Evolutionary conservation across 2,888 invertebrate species (phyloP).

Genomic region (Luffia ferchaultella): DNA sequence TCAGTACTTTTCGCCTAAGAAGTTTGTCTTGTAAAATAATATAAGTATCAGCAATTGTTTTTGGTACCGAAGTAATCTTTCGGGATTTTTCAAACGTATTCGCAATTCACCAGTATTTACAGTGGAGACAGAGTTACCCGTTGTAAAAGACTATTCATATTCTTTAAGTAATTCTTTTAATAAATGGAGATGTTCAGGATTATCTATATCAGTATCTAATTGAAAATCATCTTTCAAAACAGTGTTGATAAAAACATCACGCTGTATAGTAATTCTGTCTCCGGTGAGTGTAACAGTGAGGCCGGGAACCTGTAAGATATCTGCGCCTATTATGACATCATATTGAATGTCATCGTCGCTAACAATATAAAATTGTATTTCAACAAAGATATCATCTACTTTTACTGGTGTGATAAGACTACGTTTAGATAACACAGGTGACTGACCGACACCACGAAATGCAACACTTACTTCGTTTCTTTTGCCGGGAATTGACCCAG

Average conservation of each 20-base stretch:
- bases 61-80: constrained; percentile 7
- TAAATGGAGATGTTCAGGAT: constrained; percentile 11
- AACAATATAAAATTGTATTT: constrained; percentile 17
- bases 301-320: constrained; percentile 17
- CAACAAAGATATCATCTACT: constrained; percentile 15
- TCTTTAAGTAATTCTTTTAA: constrained; percentile 10
- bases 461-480: constrained; percentile 8
- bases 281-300: constrained; percentile 14
- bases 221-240: neutral
- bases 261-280: constrained; percentile 10
- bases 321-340: constrained; percentile 17
- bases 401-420: constrained; percentile 14
- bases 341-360: constrained; percentile 11
- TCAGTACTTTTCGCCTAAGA: constrained; percentile 11
- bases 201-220: neutral
- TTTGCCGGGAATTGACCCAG: constrained; percentile 13
- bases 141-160: constrained; percentile 13
- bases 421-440: constrained; percentile 13
- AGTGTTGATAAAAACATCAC: neutral
- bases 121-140: too few relatives aligned
- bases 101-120: constrained; percentile 15
- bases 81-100: constrained; percentile 7
- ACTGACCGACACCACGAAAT: constrained; percentile 18
- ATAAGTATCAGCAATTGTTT: neutral
- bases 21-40: neutral